Evolutionary conservation across 1,140 invertebrate species (phyloP), one percentile per base, ranked within the genome.

Genomic region (Vanessa atalanta): DNA sequence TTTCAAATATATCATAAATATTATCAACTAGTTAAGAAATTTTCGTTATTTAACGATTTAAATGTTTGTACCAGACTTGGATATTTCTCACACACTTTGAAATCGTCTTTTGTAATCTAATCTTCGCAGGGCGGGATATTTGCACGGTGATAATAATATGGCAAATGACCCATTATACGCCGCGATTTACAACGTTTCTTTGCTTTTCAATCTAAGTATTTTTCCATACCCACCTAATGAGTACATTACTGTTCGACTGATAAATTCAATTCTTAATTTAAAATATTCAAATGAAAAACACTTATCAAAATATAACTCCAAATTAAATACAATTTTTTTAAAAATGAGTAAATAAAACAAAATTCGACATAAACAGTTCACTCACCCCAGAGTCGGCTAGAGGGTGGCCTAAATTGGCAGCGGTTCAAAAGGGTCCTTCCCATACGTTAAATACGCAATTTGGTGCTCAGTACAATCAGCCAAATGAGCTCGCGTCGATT

Each of bases 381-480:
- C 78, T 72, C 73, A 68, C 73, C 77, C 79, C 79, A 63, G 70
- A 71, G 73, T 63, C 68, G 37, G 64, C 47, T 65, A 72, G 72
- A 77, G 86, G 88, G 88, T 79, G 87, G 70, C 77, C 82, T 82
- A 91, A 91, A 91, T 91, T 92, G 89, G 89, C 90, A 90, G 81
- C 86, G 82, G 83, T 85, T 87, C 88, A 82, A 85, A 81, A 91
- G 87, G 89, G 88, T 84, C 79, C 85, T 86, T 88, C 85, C 88
- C 86, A 87, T 88, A 90, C 86, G 88, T 88, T 90, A 91, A 90
- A 92, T 92, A 91, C 87, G 86, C 88, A 88, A 89, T 90, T 89
- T 84, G 76, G 82, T 84, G 79, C 79, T 83, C 83, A 77, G 84
- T 88, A 92, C 90, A 92, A 92, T 91, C 88, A 91, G 76, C 82